A percentile compares a stretch with the other conserved stretches of the same genome.
phyloP scores from a whole-genome alignment of 2,113 vertebrate species.

The Osmerus mordax region DNA sequence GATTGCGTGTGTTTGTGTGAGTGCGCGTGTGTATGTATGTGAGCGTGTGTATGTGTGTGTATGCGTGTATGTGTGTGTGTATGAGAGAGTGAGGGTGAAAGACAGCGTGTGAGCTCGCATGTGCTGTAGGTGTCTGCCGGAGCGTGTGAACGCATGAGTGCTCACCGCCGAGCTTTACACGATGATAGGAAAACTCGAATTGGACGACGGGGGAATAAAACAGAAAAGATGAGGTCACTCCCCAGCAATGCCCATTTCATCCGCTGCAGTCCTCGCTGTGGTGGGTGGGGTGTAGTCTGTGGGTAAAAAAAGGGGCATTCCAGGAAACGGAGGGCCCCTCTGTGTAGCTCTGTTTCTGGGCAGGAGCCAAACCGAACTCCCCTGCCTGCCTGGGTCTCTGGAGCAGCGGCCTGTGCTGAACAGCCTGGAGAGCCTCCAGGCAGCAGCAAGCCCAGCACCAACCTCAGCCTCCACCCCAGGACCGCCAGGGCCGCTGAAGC shows the following conservation, averaged over 20 bases:
- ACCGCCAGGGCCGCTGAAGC: no score
- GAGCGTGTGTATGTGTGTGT: conserved; percentile 29
- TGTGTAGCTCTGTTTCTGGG: conserved; percentile 20
- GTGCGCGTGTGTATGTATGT: conserved; percentile 19
- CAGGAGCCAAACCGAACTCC: background rate
- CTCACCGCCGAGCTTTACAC: background rate
- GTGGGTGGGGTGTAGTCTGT: background rate
- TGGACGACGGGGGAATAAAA: background rate
- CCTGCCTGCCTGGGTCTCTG: background rate
- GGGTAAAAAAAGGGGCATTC: conserved; percentile 24
- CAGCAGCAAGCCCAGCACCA: conserved; percentile 40
- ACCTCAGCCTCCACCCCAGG: conserved; percentile 49
- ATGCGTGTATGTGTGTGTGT: conserved; percentile 27
- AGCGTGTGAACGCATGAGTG: background rate
- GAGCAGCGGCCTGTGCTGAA: conserved; percentile 40
- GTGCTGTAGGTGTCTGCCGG: background rate
- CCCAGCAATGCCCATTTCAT: conserved; percentile 36
- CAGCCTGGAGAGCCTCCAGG: conserved; percentile 20
- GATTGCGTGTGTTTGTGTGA: conserved; percentile 26
- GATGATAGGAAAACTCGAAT: no score
- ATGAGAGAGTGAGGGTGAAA: background rate
- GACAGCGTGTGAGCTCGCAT: conserved; percentile 8
- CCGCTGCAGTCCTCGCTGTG: background rate
- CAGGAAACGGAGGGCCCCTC: conserved; percentile 29
- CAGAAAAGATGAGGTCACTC: conserved; percentile 32